Percentiles rank a stretch among this genome's conserved stretches.
Conservation (phyloP, 2,797 vertebrate genomes). For the Thamnophis elegans region DNA sequence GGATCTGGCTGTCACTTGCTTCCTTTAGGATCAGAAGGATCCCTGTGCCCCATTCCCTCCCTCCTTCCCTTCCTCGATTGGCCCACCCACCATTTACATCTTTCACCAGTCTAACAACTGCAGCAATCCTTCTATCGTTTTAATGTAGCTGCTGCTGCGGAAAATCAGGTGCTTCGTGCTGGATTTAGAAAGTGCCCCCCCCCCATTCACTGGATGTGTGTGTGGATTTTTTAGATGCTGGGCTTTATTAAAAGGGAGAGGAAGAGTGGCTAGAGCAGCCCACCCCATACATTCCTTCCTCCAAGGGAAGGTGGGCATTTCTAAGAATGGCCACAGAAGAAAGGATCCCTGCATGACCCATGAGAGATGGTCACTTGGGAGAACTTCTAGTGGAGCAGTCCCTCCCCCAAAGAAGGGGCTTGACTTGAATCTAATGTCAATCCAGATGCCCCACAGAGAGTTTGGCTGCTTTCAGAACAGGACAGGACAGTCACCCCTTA, state of each 20-base stretch:
- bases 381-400: neutral
- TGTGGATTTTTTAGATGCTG: neutral
- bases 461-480: neutral
- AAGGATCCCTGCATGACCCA: neutral
- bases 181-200: neutral
- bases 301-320: neutral
- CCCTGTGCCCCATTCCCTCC: neutral
- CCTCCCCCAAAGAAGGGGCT: neutral
- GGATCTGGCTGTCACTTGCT: neutral
- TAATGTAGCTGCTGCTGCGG: neutral
- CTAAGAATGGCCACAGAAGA: neutral
- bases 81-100: neutral
- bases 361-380: neutral
- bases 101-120: neutral
- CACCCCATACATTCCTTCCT: neutral
- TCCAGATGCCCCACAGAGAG: neutral
- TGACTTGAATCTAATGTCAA: neutral
- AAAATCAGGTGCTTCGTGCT: neutral
- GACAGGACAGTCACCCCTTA: neutral
- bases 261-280: neutral
- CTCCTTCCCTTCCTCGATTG: neutral
- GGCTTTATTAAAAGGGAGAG: too few relatives aligned
- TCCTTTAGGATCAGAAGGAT: neutral
- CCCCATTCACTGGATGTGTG: too few relatives aligned
- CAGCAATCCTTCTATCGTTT: neutral